Conservation (phyloP, 2,113 vertebrate species). For the Oncorhynchus mykiss region DNA sequence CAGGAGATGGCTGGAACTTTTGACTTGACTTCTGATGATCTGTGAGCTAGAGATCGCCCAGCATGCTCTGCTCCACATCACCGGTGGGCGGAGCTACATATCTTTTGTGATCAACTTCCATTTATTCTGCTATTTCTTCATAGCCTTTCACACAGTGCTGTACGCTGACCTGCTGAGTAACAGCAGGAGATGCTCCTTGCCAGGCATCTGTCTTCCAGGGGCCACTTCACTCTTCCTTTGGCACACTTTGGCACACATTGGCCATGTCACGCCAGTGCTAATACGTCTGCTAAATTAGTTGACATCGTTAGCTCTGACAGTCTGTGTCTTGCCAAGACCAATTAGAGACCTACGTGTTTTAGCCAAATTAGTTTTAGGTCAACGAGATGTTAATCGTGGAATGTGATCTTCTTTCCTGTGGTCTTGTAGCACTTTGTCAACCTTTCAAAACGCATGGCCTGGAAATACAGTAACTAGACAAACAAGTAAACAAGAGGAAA, state of each 20-base stretch:
- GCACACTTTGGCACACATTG: constrained; percentile 25
- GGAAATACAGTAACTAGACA: constrained; percentile 9
- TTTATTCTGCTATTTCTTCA: no score
- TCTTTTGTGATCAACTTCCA: no score
- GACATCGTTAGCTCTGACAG: constrained; percentile 55
- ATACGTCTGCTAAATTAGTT: constrained; percentile 66
- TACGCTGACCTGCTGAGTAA: neutral
- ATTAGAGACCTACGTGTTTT: constrained; percentile 62
- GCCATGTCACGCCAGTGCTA: constrained; percentile 58
- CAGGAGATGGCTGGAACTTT: no score
- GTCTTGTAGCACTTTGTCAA: constrained; percentile 31
- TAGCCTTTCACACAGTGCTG: no score
- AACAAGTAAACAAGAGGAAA: neutral
- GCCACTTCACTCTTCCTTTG: constrained; percentile 51
- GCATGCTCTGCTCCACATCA: no score
- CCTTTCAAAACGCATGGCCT: constrained; percentile 28
- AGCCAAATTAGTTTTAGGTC: constrained; percentile 56
- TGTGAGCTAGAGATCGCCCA: no score
- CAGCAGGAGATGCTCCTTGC: constrained; percentile 22
- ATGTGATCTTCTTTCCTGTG: constrained; percentile 23
- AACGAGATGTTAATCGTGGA: constrained; percentile 35
- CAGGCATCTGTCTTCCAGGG: constrained; percentile 48
- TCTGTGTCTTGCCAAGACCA: constrained; percentile 60
- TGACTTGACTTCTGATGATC: no score
- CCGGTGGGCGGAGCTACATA: no score